Percentiles rank a stretch among this genome's conserved stretches.
These are phyloP conservation scores for Sipha maydis DNA, from an alignment of 2,888 invertebrate genomes.

Conservation along the genomic window DNA sequence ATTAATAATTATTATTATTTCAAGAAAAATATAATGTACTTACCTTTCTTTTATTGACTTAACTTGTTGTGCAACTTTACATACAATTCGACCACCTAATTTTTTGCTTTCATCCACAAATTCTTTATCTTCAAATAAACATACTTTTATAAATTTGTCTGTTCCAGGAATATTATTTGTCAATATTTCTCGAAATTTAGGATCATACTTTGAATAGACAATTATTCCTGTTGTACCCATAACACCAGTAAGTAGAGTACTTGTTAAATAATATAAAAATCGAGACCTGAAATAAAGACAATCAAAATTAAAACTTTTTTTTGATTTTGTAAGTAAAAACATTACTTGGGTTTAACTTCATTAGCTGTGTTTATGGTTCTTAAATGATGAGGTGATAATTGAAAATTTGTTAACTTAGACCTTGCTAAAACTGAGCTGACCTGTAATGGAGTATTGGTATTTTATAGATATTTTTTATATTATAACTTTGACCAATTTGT, in stretches of 20 bases:
- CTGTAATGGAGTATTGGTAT: neutral
- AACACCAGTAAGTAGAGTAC: slow-evolving; percentile 69
- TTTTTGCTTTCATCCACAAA: slow-evolving; percentile 18
- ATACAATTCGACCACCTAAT: slow-evolving; percentile 43
- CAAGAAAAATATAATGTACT: neutral
- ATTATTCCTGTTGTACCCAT: slow-evolving; percentile 70
- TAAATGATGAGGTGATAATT: neutral
- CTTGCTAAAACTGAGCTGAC: slow-evolving; percentile 17
- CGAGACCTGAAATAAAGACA: slow-evolving; percentile 23
- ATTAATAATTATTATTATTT: neutral
- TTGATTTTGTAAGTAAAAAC: neutral
- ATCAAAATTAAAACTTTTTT: neutral
- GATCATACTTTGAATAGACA: slow-evolving; percentile 74
- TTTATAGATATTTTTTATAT: neutral
- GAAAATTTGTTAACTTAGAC: neutral
- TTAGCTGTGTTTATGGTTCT: slow-evolving; percentile 34
- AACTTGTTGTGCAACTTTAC: slow-evolving; percentile 48
- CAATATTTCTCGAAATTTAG: slow-evolving; percentile 75
- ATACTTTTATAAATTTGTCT: slow-evolving; percentile 73
- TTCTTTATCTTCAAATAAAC: slow-evolving; percentile 71
- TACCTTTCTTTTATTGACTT: slow-evolving; percentile 48
- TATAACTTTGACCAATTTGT: neutral
- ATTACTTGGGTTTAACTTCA: slow-evolving; percentile 51
- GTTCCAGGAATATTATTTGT: slow-evolving; percentile 76
- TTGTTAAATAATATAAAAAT: slow-evolving; percentile 55